phyloP scores from a whole-genome alignment of 2,888 invertebrate species.

The Myopa tessellatipennis region DNA sequence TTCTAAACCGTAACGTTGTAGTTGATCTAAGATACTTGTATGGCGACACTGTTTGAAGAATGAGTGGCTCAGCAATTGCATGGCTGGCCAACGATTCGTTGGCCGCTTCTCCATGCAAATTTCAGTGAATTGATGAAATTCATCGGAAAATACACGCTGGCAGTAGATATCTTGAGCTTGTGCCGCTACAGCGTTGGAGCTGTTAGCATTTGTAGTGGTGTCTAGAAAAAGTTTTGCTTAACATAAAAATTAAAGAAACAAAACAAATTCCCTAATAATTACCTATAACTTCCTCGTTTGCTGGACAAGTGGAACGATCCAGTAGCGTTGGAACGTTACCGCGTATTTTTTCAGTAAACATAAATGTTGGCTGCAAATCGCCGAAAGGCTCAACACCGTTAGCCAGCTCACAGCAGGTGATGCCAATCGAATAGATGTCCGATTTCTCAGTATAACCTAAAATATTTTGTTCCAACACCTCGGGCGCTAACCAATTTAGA shows the following conservation, averaged over 20 bases:
- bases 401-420: conserved; percentile 79
- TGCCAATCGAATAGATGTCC: conserved; percentile 92
- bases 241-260: not conserved
- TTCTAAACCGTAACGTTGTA: conserved; percentile 58
- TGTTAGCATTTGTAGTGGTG: conserved; percentile 45
- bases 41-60: conserved; percentile 78
- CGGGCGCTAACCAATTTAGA: conserved; percentile 92
- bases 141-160: conserved; percentile 76
- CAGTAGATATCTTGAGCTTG: conserved; percentile 70
- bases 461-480: conserved; percentile 88
- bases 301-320: conserved; percentile 78
- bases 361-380: conserved; percentile 86
- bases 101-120: conserved; percentile 78
- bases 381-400: conserved; percentile 91
- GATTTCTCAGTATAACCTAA: conserved; percentile 89
- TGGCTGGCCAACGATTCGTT: conserved; percentile 76
- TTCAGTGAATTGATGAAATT: conserved; percentile 83
- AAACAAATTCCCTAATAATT: conserved; percentile 29
- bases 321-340: conserved; percentile 82
- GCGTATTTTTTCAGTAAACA: conserved; percentile 87
- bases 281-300: conserved; percentile 66
- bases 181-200: conserved; percentile 61
- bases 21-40: conserved; percentile 62
- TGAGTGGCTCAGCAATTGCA: conserved; percentile 77
- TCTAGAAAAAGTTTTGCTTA: conserved; percentile 38